These are phyloP conservation scores for Zaprionus ghesquierei DNA, from an alignment of 1,140 invertebrate species.

Conservation along the genomic window DNA sequence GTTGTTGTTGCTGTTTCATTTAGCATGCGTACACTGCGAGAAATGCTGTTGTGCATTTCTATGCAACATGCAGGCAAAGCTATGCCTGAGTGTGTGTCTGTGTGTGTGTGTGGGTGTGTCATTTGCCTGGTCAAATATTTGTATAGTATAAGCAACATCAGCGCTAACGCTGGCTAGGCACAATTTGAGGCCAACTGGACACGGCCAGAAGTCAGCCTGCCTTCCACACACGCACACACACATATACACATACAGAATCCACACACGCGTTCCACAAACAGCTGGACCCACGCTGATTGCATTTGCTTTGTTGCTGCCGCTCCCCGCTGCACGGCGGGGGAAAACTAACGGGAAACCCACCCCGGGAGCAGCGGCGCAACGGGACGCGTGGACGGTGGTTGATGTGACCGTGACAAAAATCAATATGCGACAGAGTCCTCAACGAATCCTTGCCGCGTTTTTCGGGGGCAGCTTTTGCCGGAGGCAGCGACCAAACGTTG, in stretches of 20 bases:
- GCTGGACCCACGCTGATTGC: slow-evolving; percentile 49
- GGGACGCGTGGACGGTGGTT: slow-evolving; percentile 25
- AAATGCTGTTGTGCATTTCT: slow-evolving; percentile 10
- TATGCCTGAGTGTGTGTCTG: background rate
- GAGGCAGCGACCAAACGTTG: no score
- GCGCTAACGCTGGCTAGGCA: background rate
- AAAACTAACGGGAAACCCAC: slow-evolving; percentile 64
- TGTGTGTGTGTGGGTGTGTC: slow-evolving; percentile 17
- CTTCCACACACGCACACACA: background rate
- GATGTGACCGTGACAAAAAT: slow-evolving; percentile 47
- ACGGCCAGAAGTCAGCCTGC: background rate
- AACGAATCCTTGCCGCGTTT: background rate
- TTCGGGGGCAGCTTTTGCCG: slow-evolving; percentile 6
- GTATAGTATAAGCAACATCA: slow-evolving; percentile 58
- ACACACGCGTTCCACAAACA: slow-evolving; percentile 37
- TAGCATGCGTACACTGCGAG: slow-evolving; percentile 45
- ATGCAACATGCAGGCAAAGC: slow-evolving; percentile 2
- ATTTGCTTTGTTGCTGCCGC: slow-evolving; percentile 39
- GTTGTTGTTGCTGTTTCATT: slow-evolving; percentile 43
- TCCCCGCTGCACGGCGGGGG: slow-evolving; percentile 25
- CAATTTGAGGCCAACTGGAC: background rate
- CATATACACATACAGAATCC: background rate
- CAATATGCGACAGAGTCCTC: slow-evolving; percentile 25
- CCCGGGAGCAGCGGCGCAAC: background rate
- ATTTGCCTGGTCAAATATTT: slow-evolving; percentile 60